Evolutionary conservation across 2,888 invertebrate species (phyloP), one percentile per base, ranked within the genome.

Genomic region (Germaria angustata): DNA sequence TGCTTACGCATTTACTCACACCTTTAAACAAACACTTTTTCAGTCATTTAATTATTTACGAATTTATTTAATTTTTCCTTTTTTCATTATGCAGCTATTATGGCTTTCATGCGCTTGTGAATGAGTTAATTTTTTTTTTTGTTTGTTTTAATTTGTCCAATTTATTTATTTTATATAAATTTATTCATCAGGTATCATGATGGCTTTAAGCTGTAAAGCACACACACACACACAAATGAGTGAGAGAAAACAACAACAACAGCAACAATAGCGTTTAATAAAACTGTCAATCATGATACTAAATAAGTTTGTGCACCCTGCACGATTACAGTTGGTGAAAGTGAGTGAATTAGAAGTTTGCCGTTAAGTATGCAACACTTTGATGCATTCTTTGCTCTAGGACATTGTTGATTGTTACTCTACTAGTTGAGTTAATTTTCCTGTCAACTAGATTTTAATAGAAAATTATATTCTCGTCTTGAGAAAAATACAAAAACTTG

Each of bases 261-360:
- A 6, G 13, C 11, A 3, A 24, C 15, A 9, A 8, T 15, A 11
- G 34, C n/a, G n/a, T n/a, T n/a, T 44, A 46, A 65, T 41, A 73
- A 80, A 80, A 73, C 61, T 63, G 73, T 75, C 80, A 80, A 55
- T 80, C 69, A 80, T 65, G 75, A 63, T 75, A 63, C 49, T 24
- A 57, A 28, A 28, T 28, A 6, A 3, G 3, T 44, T 17, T 63
- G 32, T 28, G 32, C 15, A 53, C n/a, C 32, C 53, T 15, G 1
- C 32, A 32, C 9, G 9, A 4, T 2, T 4, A 22, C 11, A 28
- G 8, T 11, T 4, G 51, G 28, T n/a, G 24, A n/a, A 7, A n/a
- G 24, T n/a, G 51, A 8, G 11, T 20, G 13, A 4, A n/a, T 22
- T 13, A 7, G 15, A 7, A 22, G 13, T 49, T 22, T 13, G 20